phyloP scores from a whole-genome alignment of 2,888 invertebrate species.

The Oxytorus armatus region DNA sequence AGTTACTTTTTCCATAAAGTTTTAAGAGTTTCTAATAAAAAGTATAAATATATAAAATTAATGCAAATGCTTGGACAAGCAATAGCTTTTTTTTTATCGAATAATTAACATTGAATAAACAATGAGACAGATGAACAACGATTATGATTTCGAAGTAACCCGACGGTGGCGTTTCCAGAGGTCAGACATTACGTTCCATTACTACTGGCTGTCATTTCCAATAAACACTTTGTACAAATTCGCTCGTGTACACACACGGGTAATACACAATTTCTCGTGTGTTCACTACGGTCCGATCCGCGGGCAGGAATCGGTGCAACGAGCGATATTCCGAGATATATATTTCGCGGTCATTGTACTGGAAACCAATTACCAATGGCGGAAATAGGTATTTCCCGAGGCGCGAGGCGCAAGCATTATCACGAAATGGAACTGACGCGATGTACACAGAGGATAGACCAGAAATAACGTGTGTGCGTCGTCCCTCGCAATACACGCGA shows the following conservation, averaged over 20 bases:
- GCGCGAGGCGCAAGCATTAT: constrained; percentile 53
- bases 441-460: constrained; percentile 41
- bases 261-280: not conserved
- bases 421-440: constrained; percentile 57
- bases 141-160: not conserved
- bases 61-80: too few relatives aligned
- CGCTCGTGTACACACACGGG: not conserved
- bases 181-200: not conserved
- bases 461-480: constrained; percentile 43
- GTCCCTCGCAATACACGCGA: constrained; percentile 33
- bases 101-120: not conserved
- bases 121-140: not conserved
- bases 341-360: constrained; percentile 41
- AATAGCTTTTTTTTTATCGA: not conserved
- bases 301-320: constrained; percentile 28
- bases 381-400: constrained; percentile 65
- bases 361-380: constrained; percentile 60
- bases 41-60: too few relatives aligned
- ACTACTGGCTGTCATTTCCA: constrained; percentile 9
- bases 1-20: not conserved
- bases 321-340: constrained; percentile 51
- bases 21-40: too few relatives aligned
- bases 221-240: constrained; percentile 19
- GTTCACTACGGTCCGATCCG: constrained; percentile 10
- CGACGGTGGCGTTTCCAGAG: not conserved